These are phyloP conservation scores for Eilema sororculum DNA, from an alignment of 2,888 invertebrate genomes.

Conservation along the genomic window DNA sequence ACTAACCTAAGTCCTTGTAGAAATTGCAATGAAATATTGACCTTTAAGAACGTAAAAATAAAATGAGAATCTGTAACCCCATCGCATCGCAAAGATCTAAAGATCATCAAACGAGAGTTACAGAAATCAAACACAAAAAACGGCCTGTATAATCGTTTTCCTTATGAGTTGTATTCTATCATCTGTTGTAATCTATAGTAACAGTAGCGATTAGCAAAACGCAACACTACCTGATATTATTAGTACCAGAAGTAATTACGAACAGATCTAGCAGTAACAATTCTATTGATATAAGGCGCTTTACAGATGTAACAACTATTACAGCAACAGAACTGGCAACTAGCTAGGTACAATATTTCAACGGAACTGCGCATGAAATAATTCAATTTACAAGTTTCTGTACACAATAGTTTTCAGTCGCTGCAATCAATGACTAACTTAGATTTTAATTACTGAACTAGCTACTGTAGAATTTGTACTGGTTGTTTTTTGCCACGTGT, in stretches of 20 bases:
- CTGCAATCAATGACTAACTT: too few relatives aligned
- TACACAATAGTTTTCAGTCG: too few relatives aligned
- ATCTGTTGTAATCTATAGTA: not conserved
- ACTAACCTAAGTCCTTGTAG: too few relatives aligned
- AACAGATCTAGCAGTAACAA: not conserved
- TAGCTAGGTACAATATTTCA: too few relatives aligned
- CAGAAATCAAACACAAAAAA: not conserved
- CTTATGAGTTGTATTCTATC: not conserved
- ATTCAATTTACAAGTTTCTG: too few relatives aligned
- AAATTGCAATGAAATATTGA: not conserved
- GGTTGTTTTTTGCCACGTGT: too few relatives aligned
- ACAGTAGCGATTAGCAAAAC: not conserved
- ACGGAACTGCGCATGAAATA: too few relatives aligned
- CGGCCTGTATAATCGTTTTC: not conserved
- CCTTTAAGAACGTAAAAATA: not conserved
- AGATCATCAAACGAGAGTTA: not conserved
- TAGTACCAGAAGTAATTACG: conserved; percentile 12
- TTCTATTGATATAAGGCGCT: not conserved
- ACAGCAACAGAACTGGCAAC: too few relatives aligned
- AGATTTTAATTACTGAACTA: too few relatives aligned
- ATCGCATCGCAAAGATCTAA: not conserved
- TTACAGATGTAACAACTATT: not conserved
- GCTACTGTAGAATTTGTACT: too few relatives aligned
- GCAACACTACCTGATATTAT: not conserved
- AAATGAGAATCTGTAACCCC: not conserved